These are phyloP conservation scores for Hypomecis punctinalis DNA, from an alignment of 2,888 invertebrate genomes.

Conservation along the genomic window DNA sequence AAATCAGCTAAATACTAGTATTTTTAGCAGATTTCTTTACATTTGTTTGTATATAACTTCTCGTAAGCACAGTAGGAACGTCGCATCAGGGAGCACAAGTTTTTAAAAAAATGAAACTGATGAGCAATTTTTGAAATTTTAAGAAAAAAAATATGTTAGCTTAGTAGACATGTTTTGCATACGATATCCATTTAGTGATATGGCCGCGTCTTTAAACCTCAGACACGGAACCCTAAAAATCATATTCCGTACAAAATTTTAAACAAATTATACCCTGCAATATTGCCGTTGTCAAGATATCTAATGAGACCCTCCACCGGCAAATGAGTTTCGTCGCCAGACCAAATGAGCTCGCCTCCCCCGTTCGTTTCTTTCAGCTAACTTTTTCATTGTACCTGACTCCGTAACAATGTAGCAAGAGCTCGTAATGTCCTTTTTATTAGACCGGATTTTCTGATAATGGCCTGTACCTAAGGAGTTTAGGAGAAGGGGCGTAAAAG, in stretches of 20 bases:
- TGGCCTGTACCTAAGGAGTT: slow-evolving; percentile 25
- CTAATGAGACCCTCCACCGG: slow-evolving; percentile 16
- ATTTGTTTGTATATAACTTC: too few species aligned
- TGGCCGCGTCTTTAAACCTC: neutral
- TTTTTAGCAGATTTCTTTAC: too few species aligned
- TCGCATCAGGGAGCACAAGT: too few species aligned
- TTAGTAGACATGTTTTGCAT: too few species aligned
- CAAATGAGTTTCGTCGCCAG: slow-evolving; percentile 27
- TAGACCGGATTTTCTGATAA: slow-evolving; percentile 31
- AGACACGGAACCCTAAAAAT: neutral
- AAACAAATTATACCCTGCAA: slow-evolving; percentile 18
- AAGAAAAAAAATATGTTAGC: neutral
- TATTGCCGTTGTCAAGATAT: slow-evolving; percentile 20
- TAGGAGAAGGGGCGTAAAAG: slow-evolving; percentile 24
- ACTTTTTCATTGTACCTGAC: slow-evolving; percentile 32
- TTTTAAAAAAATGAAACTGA: too few species aligned
- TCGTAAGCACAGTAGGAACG: too few species aligned
- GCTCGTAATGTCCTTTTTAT: slow-evolving; percentile 31
- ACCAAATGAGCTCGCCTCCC: slow-evolving; percentile 25
- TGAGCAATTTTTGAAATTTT: neutral
- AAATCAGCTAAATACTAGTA: too few species aligned
- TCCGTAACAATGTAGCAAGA: slow-evolving; percentile 23
- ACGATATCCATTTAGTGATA: neutral
- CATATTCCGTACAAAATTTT: slow-evolving; percentile 7
- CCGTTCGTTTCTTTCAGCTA: slow-evolving; percentile 19